Percentiles rank a stretch among this genome's conserved stretches.
Evolutionary conservation across 1,140 invertebrate genomes (phyloP).

Genomic region (Drosophila lini): DNA sequence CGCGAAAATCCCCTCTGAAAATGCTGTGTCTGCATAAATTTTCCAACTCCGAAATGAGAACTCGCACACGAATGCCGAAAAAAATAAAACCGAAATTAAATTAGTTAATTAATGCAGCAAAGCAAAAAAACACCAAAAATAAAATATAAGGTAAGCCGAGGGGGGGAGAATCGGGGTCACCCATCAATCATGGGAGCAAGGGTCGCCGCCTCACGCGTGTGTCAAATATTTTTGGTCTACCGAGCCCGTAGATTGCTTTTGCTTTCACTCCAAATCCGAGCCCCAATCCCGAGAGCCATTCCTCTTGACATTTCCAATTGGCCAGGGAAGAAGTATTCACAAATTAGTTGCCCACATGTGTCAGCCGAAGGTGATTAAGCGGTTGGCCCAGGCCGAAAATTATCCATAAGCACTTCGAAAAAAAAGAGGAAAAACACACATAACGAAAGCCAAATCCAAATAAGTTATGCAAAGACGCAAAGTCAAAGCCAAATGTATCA

Average conservation of each 20-base stretch:
- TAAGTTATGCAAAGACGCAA: constrained; percentile 65
- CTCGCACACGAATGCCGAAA: constrained; percentile 49
- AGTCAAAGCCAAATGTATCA: constrained; percentile 65
- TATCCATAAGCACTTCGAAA: constrained; percentile 64
- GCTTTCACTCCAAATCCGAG: constrained; percentile 51
- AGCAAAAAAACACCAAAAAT: constrained; percentile 6
- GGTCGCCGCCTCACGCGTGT: constrained; percentile 61
- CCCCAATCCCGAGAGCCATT: constrained; percentile 20
- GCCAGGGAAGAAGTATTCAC: constrained; percentile 66
- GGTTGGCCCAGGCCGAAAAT: constrained; percentile 54
- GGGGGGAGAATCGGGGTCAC: constrained; percentile 36
- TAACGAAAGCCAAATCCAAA: constrained; percentile 43
- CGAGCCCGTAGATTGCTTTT: constrained; percentile 54
- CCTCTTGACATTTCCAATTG: constrained; percentile 68
- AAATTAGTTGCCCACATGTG: constrained; percentile 76
- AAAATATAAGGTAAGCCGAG: constrained; percentile 1
- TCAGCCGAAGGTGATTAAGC: constrained; percentile 68
- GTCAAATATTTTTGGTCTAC: constrained; percentile 54
- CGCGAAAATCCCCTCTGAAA: constrained; percentile 22
- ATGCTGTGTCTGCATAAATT: constrained; percentile 60
- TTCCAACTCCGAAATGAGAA: constrained; percentile 42
- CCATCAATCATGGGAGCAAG: constrained; percentile 71
- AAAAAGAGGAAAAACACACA: constrained; percentile 8
- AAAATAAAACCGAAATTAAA: constrained; percentile 69
- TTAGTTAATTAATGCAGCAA: constrained; percentile 78